Base-by-base conservation (phyloP, 2,797 vertebrate genomes). In the Pangasius sanitwongsei region DNA sequence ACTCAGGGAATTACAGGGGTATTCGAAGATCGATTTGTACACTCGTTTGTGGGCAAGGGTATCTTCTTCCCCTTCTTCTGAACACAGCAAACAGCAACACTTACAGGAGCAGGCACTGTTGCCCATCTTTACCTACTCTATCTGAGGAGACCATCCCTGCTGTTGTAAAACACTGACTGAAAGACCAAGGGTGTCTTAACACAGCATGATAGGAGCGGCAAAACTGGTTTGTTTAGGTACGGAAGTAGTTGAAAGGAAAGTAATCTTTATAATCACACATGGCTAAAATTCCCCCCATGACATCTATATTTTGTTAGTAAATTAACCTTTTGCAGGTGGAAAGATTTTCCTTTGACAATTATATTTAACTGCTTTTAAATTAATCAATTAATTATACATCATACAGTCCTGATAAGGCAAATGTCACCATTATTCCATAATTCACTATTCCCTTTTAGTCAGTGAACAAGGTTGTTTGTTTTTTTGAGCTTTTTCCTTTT, bases 11-110 rank as follows among this genome's bases (percentile, higher is more conserved):
- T 89, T 87, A 9, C 87, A 59, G 0, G 23, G 59, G 77, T 92
- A 93, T 69, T 83, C 55, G 25, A 85, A 86, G 12, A 90, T 70
- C 1, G 91, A 92, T 3, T 61, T 90, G 74, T 70, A 88, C 28
- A 81, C 75, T 25, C 0, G 69, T n/a, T 63, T 16, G 2, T 20
- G 23, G 11, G 13, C 75, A 67, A 31, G 3, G 3, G 18, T 1
- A 1, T 31, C 3, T 61, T 88, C 63, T 16, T 84, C 48, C 3
- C 59, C 50, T 25, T 87, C 23, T 6, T 72, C 20, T n/a, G 25
- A n/a, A 57, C 80, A 86, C 25, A 28, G 53, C 9, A 48, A 63
- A 31, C 87, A 65, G 87, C 86, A 75, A 2, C 82, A 4, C 31
- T 86, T 55, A 86, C 61, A 87, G 16, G 53, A 57, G 67, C 82